Evolutionary conservation across 1,140 invertebrate species (phyloP), one percentile per base, ranked within the genome.

Genomic region (Bombus confusus): DNA sequence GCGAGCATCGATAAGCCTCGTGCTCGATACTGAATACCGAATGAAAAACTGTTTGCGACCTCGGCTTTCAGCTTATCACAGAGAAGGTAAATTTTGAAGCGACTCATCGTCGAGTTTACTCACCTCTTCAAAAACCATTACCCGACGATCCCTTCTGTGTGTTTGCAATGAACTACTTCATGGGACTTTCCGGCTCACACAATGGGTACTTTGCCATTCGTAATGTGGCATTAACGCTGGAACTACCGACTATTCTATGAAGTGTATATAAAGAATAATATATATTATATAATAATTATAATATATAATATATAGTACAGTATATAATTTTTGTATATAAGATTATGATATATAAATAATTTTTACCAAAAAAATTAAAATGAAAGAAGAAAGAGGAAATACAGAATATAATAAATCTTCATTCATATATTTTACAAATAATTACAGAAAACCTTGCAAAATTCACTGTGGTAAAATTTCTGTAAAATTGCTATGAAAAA

Each of bases 1-100:
- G 12, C 28, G 3, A 15, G 39, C 34, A n/a, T 8, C 39, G 84
- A 85, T 85, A 85, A 81, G 71, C 43, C 43, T 86, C 59, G 59
- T 31, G 57, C 28, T 3, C 47, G n/a, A 78, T 86, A 83, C 64
- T 34, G 22, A 64, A 39, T 39, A 8, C 1, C 66, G 47, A 83
- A 13, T 43, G 81, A 66, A 78, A 86, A 78, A 79, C 31, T 59
- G 68, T 64, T 47, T 75, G 0, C 22, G 47, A 31, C 34, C 34
- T 37, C 57, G 25, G 9, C 22, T 22, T 80, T 52, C 10, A 34
- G 43, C 72, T 85, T 81, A 81, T 81, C 78, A 37, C 34, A 62
- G 66, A 57, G 64, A 83, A 34, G 52, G 34, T 71, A 83, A 69
- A 69, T 86, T 79, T 86, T 34, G 9, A 39, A 37, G 13, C 62